Evolutionary conservation across 2,888 invertebrate genomes (phyloP).

Genomic region (Zonitis immaculata): DNA sequence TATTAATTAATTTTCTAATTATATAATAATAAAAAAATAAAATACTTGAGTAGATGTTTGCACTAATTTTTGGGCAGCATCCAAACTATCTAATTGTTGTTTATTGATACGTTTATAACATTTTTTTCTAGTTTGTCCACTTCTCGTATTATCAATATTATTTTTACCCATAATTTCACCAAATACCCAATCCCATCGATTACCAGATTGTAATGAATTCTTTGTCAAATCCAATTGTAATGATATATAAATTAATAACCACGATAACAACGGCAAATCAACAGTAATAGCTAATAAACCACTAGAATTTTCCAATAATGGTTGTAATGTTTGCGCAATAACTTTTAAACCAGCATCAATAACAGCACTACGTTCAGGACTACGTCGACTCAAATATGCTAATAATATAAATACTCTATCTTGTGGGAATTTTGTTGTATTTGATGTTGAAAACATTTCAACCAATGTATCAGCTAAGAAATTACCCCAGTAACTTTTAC

Average conservation of each 20-base stretch:
- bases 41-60: slow-evolving; percentile 52
- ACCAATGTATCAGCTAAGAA: slow-evolving; percentile 80
- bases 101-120: slow-evolving; percentile 62
- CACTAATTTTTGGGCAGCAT: slow-evolving; percentile 60
- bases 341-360: slow-evolving; percentile 60
- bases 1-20: slow-evolving; percentile 3
- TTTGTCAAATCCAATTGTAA: slow-evolving; percentile 59
- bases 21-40: slow-evolving; percentile 8
- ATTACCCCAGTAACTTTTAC: slow-evolving; percentile 75
- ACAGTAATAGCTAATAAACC: slow-evolving; percentile 54
- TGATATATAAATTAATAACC: slow-evolving; percentile 71
- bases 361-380: slow-evolving; percentile 60
- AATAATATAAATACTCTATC: slow-evolving; percentile 85
- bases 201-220: slow-evolving; percentile 29
- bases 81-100: slow-evolving; percentile 55
- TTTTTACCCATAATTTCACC: slow-evolving; percentile 63
- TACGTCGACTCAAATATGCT: slow-evolving; percentile 82
- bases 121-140: slow-evolving; percentile 51
- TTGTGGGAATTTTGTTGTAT: slow-evolving; percentile 75
- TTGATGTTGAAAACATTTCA: slow-evolving; percentile 72
- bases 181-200: slow-evolving; percentile 88
- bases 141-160: slow-evolving; percentile 42
- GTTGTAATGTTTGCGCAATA: slow-evolving; percentile 55
- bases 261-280: slow-evolving; percentile 66
- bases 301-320: slow-evolving; percentile 37